Conservation (phyloP, 2,797 vertebrate species). For the Dendrocincla fuliginosa region DNA sequence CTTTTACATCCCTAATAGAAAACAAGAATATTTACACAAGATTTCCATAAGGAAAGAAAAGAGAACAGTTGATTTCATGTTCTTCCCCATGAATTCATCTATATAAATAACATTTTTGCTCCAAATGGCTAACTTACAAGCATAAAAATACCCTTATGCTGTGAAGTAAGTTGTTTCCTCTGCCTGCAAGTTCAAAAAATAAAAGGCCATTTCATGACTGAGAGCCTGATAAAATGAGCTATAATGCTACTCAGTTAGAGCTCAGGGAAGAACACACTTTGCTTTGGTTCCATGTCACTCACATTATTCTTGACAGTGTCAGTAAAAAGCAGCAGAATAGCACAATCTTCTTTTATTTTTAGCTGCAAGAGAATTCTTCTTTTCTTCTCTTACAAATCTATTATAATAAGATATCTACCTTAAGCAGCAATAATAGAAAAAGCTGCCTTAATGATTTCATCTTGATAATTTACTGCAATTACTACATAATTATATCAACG, state of each 20-base stretch:
- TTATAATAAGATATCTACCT: not conserved
- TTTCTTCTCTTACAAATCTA: not conserved
- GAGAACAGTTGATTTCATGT: not conserved
- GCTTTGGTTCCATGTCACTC: not conserved
- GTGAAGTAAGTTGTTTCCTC: not conserved
- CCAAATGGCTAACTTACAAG: not conserved
- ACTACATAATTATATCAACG: not conserved
- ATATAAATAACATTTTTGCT: not conserved
- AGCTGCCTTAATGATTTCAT: not conserved
- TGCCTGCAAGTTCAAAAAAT: not conserved
- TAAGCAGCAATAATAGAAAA: not conserved
- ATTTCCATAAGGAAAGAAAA: not conserved
- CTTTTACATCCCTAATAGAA: not conserved
- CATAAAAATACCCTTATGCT: not conserved
- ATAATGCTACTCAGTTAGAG: not conserved
- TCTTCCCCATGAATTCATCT: not conserved
- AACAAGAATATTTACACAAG: not conserved
- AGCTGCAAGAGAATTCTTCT: not conserved
- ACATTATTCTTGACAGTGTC: not conserved
- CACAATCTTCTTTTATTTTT: not conserved
- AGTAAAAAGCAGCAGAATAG: not conserved
- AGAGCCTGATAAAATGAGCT: not conserved
- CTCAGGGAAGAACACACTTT: not conserved
- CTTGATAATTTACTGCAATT: slow-evolving; percentile 2
- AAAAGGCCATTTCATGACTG: not conserved